Conservation (phyloP, 2,797 vertebrate genomes). For the Kryptopterus vitreolus region DNA sequence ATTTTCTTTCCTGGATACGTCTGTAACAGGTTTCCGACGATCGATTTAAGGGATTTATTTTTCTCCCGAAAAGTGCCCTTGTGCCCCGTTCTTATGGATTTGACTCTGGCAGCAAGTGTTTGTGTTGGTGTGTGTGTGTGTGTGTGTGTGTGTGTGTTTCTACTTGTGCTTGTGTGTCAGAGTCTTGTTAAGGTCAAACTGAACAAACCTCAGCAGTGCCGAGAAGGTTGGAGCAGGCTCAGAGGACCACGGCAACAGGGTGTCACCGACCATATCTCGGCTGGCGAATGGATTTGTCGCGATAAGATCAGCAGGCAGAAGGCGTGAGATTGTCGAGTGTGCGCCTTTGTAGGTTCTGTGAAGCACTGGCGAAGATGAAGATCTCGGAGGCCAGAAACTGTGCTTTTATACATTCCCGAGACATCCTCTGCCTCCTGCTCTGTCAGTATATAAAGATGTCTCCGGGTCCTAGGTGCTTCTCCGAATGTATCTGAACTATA, state of each 20-base stretch:
- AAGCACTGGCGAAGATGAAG: constrained; percentile 3
- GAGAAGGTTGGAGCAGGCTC: background rate
- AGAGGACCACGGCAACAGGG: background rate
- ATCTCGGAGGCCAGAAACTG: background rate
- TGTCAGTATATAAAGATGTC: constrained; percentile 36
- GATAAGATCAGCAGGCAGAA: constrained; percentile 32
- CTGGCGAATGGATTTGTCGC: constrained; percentile 27
- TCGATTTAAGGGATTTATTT: background rate
- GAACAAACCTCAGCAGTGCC: constrained; percentile 5
- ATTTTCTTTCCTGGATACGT: too few species aligned
- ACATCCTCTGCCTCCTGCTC: constrained; percentile 14
- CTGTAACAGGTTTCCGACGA: background rate
- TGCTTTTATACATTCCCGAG: constrained; percentile 29
- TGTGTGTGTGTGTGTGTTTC: background rate
- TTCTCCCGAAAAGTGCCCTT: too few species aligned
- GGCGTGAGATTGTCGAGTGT: background rate
- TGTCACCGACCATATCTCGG: constrained; percentile 18
- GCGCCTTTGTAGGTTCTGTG: background rate
- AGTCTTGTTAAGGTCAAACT: constrained; percentile 23
- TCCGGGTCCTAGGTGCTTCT: constrained; percentile 23
- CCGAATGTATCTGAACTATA: constrained; percentile 38
- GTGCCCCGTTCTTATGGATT: background rate
- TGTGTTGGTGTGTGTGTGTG: too few species aligned
- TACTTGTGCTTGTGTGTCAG: constrained; percentile 4
- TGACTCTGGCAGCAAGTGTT: background rate